phyloP scores from a whole-genome alignment of 1,140 invertebrate species.

The Drosophila pandora region DNA sequence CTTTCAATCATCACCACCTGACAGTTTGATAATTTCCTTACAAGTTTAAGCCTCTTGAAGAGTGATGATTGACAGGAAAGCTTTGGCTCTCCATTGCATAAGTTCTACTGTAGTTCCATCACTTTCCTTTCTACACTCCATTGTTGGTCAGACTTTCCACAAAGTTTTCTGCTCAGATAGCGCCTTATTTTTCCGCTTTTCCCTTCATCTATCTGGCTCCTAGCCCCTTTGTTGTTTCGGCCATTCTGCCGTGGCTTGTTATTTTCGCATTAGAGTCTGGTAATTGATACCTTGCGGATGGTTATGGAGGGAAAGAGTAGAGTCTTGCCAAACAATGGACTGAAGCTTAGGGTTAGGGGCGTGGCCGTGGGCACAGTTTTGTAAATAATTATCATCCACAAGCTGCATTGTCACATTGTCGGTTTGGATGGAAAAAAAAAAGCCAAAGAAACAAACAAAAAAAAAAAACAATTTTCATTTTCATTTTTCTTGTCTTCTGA shows the following conservation, averaged over 20 bases:
- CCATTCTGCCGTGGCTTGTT: conserved; percentile 68
- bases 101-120: conserved; percentile 5
- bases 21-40: conserved; percentile 31
- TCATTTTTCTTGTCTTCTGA: conserved; percentile 55
- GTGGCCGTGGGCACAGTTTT: conserved; percentile 54
- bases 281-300: conserved; percentile 73
- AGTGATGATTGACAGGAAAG: conserved; percentile 27
- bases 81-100: conserved; percentile 1
- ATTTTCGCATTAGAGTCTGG: conserved; percentile 76
- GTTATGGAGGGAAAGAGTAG: conserved; percentile 24
- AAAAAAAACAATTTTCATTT: conserved; percentile 63
- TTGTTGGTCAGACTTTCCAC: conserved; percentile 35
- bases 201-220: conserved; percentile 31
- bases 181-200: conserved; percentile 18
- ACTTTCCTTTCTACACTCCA: conserved; percentile 10
- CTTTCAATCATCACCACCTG: conserved; percentile 10
- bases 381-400: conserved; percentile 66
- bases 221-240: conserved; percentile 36
- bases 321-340: conserved; percentile 53
- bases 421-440: conserved; percentile 28
- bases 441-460: conserved; percentile 2
- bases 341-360: conserved; percentile 23
- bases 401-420: conserved; percentile 58
- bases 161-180: conserved; percentile 6
- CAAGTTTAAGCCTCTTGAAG: conserved; percentile 23